Conservation (phyloP, 2,113 vertebrate genomes). For the Xenopus tropicalis region DNA sequence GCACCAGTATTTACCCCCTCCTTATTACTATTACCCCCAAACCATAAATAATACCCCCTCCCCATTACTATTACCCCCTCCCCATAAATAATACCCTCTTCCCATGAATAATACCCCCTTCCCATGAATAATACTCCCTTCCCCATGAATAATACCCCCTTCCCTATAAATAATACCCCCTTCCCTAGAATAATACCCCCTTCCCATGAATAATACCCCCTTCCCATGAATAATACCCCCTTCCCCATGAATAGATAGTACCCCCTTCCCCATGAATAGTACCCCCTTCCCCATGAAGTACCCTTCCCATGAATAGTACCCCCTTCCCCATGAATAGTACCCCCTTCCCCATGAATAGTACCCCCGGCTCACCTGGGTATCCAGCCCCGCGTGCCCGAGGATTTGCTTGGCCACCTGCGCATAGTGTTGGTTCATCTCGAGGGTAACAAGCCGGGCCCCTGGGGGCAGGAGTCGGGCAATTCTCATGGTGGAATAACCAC, state of each 20-base stretch:
- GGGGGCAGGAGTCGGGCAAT: conserved; percentile 63
- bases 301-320: neutral
- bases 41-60: neutral
- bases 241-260: too few species aligned
- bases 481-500: conserved; percentile 66
- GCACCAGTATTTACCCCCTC: too few species aligned
- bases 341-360: too few species aligned
- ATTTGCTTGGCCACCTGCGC: conserved; percentile 63
- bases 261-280: too few species aligned
- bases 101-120: neutral
- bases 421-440: conserved; percentile 64
- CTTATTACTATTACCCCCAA: too few species aligned
- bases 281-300: neutral
- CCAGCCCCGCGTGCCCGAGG: conserved; percentile 62
- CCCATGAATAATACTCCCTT: too few species aligned
- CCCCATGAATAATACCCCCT: neutral
- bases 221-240: neutral
- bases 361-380: conserved; percentile 54
- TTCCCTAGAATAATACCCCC: neutral
- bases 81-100: too few species aligned
- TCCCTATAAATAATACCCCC: too few species aligned
- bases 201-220: too few species aligned
- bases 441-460: conserved; percentile 58
- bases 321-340: too few species aligned
- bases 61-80: too few species aligned